These are phyloP conservation scores for Mantis religiosa DNA, from an alignment of 2,888 invertebrate genomes.

Conservation along the genomic window DNA sequence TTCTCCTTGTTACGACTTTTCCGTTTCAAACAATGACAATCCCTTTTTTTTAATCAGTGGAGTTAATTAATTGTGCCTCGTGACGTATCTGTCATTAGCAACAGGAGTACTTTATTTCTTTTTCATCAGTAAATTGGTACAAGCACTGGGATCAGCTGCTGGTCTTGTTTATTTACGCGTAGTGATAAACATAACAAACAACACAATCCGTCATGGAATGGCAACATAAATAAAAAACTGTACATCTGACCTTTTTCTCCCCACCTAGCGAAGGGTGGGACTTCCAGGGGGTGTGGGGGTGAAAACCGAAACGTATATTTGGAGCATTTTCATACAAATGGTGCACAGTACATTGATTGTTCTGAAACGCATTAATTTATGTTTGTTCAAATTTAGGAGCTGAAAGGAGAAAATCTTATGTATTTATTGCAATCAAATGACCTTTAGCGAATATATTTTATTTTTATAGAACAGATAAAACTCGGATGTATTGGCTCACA, in stretches of 20 bases:
- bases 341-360: too few relatives aligned
- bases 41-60: neutral
- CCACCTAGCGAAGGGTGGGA: too few relatives aligned
- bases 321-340: neutral
- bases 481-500: too few relatives aligned
- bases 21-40: neutral
- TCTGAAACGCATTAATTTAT: too few relatives aligned
- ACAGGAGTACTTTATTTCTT: neutral
- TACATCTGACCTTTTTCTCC: neutral
- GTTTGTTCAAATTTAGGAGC: too few relatives aligned
- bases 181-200: neutral
- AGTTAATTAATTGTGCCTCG: neutral
- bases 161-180: neutral
- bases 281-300: neutral
- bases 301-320: neutral
- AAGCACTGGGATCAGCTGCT: neutral
- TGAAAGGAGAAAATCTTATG: too few relatives aligned
- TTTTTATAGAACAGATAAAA: too few relatives aligned
- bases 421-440: too few relatives aligned
- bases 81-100: neutral
- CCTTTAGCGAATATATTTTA: too few relatives aligned
- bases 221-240: neutral
- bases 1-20: neutral
- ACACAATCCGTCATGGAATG: neutral
- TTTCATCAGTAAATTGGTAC: neutral